Conservation (phyloP, 2,888 invertebrate species). For the Andrena marginata region DNA sequence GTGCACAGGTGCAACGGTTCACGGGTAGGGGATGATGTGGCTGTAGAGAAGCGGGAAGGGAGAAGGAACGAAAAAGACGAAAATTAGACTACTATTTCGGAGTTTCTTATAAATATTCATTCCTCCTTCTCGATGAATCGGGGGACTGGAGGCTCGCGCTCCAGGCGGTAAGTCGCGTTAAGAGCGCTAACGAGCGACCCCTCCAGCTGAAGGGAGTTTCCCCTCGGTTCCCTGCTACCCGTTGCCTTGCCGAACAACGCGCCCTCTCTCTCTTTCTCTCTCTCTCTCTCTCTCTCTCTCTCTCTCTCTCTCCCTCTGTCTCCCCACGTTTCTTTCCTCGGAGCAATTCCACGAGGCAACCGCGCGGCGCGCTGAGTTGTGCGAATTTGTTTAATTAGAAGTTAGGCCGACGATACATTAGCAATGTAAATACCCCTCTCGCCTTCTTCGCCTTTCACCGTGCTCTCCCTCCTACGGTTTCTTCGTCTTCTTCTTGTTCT, state of each 20-base stretch:
- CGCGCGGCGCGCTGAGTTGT: constrained; percentile 80
- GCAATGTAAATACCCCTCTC: constrained; percentile 83
- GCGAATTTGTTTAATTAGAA: constrained; percentile 85
- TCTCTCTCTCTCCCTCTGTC: constrained; percentile 22
- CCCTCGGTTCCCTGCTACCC: constrained; percentile 60
- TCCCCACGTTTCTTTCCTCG: constrained; percentile 48
- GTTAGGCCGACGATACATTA: constrained; percentile 84
- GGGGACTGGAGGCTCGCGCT: constrained; percentile 78
- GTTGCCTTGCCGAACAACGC: constrained; percentile 12
- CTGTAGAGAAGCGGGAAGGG: background rate
- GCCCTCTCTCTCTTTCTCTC: constrained; percentile 18
- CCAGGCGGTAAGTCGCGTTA: constrained; percentile 84
- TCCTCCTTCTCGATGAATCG: constrained; percentile 81
- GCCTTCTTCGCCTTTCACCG: constrained; percentile 43
- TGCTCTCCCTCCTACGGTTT: constrained; percentile 13
- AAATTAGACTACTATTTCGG: constrained; percentile 80
- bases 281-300: background rate
- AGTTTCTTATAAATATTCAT: constrained; percentile 85
- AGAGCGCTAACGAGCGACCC: constrained; percentile 85
- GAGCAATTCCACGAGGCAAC: constrained; percentile 77
- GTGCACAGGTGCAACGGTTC: no score
- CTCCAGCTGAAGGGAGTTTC: constrained; percentile 66
- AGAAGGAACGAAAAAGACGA: constrained; percentile 6
- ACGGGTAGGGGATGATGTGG: no score
- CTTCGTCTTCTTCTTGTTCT: constrained; percentile 12